These are phyloP conservation scores for Calameuta idolon DNA, from an alignment of 2,888 invertebrate genomes.

Conservation along the genomic window DNA sequence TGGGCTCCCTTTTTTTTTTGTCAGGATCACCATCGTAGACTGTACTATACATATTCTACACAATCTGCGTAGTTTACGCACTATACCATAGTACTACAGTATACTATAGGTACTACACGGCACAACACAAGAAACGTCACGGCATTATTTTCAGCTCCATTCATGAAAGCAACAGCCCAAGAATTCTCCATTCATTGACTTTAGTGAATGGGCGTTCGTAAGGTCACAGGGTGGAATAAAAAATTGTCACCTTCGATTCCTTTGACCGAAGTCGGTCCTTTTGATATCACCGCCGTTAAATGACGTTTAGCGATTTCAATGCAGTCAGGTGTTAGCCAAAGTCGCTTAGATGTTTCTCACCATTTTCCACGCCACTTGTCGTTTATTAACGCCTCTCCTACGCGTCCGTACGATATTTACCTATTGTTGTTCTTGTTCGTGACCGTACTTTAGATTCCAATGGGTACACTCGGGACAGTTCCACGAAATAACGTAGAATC, in stretches of 20 bases:
- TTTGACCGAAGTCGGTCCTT: constrained; percentile 38
- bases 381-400: background rate
- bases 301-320: constrained; percentile 43
- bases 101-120: background rate
- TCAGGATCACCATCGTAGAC: background rate
- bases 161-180: constrained; percentile 11
- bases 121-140: background rate
- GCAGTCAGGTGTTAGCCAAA: constrained; percentile 2
- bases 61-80: background rate
- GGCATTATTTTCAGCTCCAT: constrained; percentile 17
- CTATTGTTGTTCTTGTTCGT: background rate
- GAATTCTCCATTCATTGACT: constrained; percentile 33
- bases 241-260: constrained; percentile 29
- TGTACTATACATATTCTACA: background rate
- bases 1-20: constrained; percentile 2
- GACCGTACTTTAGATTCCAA: background rate
- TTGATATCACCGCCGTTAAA: constrained; percentile 48
- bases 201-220: constrained; percentile 32
- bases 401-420: background rate
- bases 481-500: background rate
- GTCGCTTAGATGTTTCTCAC: background rate
- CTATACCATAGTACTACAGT: background rate
- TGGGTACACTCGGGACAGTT: background rate
- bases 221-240: constrained; percentile 26
- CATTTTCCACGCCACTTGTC: background rate